Evolutionary conservation across 2,113 vertebrate genomes (phyloP), one percentile per base, ranked within the genome.

Genomic region (Calyptomena viridis): DNA sequence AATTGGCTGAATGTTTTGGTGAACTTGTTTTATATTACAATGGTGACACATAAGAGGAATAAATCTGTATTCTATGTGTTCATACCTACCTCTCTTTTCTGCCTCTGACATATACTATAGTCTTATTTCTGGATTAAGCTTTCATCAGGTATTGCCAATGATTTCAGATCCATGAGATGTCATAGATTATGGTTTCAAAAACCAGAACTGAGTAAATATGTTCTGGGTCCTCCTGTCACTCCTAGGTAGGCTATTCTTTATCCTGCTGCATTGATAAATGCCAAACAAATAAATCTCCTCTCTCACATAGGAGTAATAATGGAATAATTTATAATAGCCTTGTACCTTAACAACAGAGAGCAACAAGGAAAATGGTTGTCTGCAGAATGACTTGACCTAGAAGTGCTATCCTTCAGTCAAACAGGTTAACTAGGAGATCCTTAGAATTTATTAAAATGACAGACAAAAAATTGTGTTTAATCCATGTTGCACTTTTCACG

Each of bases 401-500:
- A 96, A 95, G 60, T n/a, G 58, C 93, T 94, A 92, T 88, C 77
- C 52, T 97, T 97, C 94, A 94, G 91, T 97, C 88, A 94, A 59
- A 91, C 47, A 93, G 77, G 95, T 96, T 95, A 96, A 96, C 77
- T 59, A 86, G 76, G 87, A 94, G 69, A 83, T 55, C 47, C 82
- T 17, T 14, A 39, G 33, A 67, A 62, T 97, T 94, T 94, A 88
- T 94, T 91, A 86, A 93, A 94, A 62, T 80, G 93, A 59, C 84
- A 91, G 87, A 95, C 81, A 93, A 97, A 93, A 97, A 95, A 89
- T 89, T 96, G 52, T 73, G 71, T 94, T 95, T 97, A 96, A 94
- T 95, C 90, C 76, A n/a, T 80, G 87, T 96, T 97, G 98, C 96
- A 97, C 97, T 95, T 97, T 97, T 98, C 97, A 97, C 97, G 89